Conservation (phyloP, 2,888 invertebrate genomes). For the Phalera bucephala region DNA sequence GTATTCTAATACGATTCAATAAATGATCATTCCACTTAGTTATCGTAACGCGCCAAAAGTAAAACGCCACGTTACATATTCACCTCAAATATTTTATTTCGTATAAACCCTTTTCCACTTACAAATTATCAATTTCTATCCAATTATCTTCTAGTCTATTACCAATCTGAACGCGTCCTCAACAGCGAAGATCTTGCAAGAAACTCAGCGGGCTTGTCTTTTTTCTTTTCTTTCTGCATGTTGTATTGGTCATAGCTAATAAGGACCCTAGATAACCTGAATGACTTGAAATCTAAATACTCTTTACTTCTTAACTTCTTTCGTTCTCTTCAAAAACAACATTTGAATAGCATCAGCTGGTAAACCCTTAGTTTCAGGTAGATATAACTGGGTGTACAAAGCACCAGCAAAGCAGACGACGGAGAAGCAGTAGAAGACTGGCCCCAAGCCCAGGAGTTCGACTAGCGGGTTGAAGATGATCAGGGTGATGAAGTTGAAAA, state of each 20-base stretch:
- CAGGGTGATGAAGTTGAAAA: slow-evolving; percentile 54
- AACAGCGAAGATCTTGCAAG: background rate
- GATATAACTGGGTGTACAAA: slow-evolving; percentile 46
- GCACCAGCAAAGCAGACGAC: slow-evolving; percentile 50
- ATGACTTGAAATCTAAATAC: background rate
- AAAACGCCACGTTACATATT: too few relatives aligned
- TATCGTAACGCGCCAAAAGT: too few relatives aligned
- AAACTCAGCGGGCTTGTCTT: too few relatives aligned
- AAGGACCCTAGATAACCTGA: too few relatives aligned
- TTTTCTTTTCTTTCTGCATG: too few relatives aligned
- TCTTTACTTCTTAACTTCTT: slow-evolving; percentile 10
- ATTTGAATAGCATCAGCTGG: slow-evolving; percentile 56
- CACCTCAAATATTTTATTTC: too few relatives aligned
- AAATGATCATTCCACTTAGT: too few relatives aligned
- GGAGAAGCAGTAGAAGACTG: slow-evolving; percentile 64
- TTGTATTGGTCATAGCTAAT: too few relatives aligned
- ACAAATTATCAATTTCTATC: too few relatives aligned
- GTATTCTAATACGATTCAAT: too few relatives aligned
- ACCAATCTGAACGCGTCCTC: background rate
- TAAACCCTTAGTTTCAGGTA: slow-evolving; percentile 72
- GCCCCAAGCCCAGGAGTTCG: slow-evolving; percentile 49
- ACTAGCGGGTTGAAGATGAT: slow-evolving; percentile 59
- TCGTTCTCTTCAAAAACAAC: slow-evolving; percentile 39
- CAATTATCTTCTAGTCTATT: too few relatives aligned
- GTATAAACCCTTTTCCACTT: too few relatives aligned